A percentile compares a stretch with the other conserved stretches of the same genome.
These are phyloP conservation scores for Sylvia atricapilla DNA, from an alignment of 2,113 vertebrate species.

Conservation along the genomic window DNA sequence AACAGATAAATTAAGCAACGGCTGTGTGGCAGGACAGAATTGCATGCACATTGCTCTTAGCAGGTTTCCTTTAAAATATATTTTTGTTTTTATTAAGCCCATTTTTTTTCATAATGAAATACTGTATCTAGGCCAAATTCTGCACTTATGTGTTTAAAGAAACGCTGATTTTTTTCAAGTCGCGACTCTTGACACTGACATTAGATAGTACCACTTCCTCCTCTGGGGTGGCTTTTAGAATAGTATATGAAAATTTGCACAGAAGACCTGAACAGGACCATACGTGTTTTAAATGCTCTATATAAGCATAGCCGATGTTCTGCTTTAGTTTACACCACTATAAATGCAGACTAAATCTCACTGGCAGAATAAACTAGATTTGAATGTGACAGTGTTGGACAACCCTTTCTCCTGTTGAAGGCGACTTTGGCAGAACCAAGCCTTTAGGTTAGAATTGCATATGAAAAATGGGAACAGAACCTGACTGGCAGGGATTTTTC, in stretches of 20 bases:
- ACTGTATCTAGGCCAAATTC: neutral
- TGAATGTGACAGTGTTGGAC: neutral
- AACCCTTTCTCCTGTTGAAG: neutral
- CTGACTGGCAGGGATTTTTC: neutral
- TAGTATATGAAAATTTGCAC: neutral
- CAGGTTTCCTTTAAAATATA: neutral
- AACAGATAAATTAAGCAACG: neutral
- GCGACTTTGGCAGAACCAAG: neutral
- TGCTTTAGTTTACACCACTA: neutral
- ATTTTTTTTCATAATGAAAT: neutral
- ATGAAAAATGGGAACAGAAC: neutral
- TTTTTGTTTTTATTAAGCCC: neutral
- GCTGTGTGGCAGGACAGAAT: neutral
- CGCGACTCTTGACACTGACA: neutral
- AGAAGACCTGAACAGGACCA: neutral
- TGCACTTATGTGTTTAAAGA: neutral
- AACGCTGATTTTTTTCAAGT: neutral
- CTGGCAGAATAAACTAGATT: neutral
- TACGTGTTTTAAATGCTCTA: neutral
- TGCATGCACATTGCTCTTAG: rapidly evolving
- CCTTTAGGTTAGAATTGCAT: neutral
- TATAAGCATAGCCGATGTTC: neutral
- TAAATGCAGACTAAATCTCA: neutral
- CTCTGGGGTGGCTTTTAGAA: neutral
- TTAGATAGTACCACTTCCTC: neutral